Percentiles rank a stretch among this genome's conserved stretches.
Evolutionary conservation across 1,140 invertebrate species (phyloP).

Genomic region (Geopemphigus sp.): DNA sequence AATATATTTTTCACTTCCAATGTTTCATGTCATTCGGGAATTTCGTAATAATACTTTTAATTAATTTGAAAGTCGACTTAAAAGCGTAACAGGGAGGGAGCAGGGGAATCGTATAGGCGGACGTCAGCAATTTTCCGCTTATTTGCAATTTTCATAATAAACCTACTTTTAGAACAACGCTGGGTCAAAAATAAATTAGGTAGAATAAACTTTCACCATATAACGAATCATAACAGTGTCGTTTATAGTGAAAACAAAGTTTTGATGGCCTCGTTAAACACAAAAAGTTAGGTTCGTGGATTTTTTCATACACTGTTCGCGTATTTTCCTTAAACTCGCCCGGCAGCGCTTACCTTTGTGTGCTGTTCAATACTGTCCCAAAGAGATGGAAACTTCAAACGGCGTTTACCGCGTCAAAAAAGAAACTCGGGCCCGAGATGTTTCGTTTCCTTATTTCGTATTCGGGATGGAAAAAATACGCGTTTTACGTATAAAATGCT

Average conservation of each 20-base stretch:
- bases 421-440: no score
- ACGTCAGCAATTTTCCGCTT: slow-evolving; percentile 23
- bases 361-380: neutral
- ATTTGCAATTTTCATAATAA: slow-evolving; percentile 36
- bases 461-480: no score
- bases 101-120: neutral
- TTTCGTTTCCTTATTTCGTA: no score
- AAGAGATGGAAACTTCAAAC: neutral
- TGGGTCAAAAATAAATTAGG: slow-evolving; percentile 36
- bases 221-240: slow-evolving; percentile 36
- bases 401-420: no score
- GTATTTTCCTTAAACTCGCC: no score
- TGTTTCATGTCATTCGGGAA: slow-evolving; percentile 19
- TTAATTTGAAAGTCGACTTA: slow-evolving; percentile 6
- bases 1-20: slow-evolving; percentile 16
- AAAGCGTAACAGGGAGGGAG: neutral
- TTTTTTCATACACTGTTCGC: neutral
- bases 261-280: slow-evolving; percentile 20
- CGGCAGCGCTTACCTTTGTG: neutral
- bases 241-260: slow-evolving; percentile 37
- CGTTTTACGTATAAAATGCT: no score
- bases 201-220: slow-evolving; percentile 29
- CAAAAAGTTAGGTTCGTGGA: slow-evolving; percentile 6
- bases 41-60: slow-evolving; percentile 37
- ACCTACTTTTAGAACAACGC: slow-evolving; percentile 25